These are phyloP conservation scores for Lycia hirtaria DNA, from an alignment of 2,888 invertebrate species.

Conservation along the genomic window DNA sequence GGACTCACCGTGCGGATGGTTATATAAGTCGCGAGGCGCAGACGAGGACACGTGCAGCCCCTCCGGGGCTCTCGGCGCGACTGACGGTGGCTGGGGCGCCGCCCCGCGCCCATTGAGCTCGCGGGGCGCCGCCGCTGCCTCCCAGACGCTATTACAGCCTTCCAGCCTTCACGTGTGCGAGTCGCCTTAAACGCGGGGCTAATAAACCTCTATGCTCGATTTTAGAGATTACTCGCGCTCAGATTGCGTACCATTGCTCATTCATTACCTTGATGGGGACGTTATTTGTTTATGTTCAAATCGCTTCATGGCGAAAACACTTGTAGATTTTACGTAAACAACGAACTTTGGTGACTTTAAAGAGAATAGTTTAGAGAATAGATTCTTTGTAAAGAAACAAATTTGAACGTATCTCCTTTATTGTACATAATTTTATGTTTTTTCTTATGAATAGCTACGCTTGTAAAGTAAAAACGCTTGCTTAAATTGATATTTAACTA, in stretches of 20 bases:
- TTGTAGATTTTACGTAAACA: constrained; percentile 1
- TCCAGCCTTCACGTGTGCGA: constrained; percentile 77
- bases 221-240: constrained; percentile 57
- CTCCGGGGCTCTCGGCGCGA: constrained; percentile 79
- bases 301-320: constrained; percentile 11
- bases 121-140: constrained; percentile 61
- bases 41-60: constrained; percentile 78
- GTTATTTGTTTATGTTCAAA: constrained; percentile 25
- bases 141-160: constrained; percentile 76
- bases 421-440: too few relatives aligned
- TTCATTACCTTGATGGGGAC: constrained; percentile 23
- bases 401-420: too few relatives aligned
- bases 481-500: too few relatives aligned
- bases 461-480: too few relatives aligned
- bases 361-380: too few relatives aligned
- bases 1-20: constrained; percentile 82
- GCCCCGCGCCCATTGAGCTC: constrained; percentile 76
- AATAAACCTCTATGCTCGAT: constrained; percentile 72
- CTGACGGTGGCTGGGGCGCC: constrained; percentile 74
- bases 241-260: constrained; percentile 48
- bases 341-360: background rate
- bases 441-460: too few relatives aligned
- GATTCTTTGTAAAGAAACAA: too few relatives aligned
- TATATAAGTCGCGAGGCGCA: constrained; percentile 80
- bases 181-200: constrained; percentile 60